Base-by-base conservation (phyloP, 2,797 vertebrate genomes). In the Takifugu rubripes region DNA sequence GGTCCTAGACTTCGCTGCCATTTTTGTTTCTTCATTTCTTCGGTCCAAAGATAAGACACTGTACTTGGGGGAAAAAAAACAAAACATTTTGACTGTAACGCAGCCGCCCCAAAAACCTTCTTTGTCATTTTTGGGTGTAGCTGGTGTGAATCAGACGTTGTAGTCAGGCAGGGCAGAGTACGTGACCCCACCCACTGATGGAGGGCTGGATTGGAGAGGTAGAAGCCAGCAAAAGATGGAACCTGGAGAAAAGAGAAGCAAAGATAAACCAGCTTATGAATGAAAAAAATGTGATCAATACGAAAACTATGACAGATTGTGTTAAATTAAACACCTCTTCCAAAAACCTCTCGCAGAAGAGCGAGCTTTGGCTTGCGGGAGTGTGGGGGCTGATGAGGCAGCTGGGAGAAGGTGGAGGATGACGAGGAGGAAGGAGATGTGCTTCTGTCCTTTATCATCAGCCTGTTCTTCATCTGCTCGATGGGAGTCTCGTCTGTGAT, bases 401-500 rank as follows among this genome's bases (percentile, higher is more conserved):
- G 49, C 59, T 81, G 90, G 0, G 68, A 70, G n/a, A 74, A 52
- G 11, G 60, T 72, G 1, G 70, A 45, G 25, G 85, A 31, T 17
- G 69, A 21, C 1, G 69, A 49, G 5, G 75, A 69, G 4, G 73
- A 71, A 0, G 77, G 77, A 0, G 75, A 62, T 2, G 66, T 73
- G 0, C 54, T 43, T 45, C 85, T 61, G 69, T 91, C 88, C 62
- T 90, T 93, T 70, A 90, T 89, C 87, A 91, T 85, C 49, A 93
- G 83, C 52, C 85, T 77, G 73, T 89, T 92, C 62, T 73, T 90
- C 83, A 93, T 90, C 80, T 94, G 93, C 64, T 93, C 93, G 0
- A 93, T 91, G n/a, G 92, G 91, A 0, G 86, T 92, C 82, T 93
- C 90, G 0, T 94, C 93, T 0, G 88, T 92, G 79, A 92, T 87